phyloP scores from a whole-genome alignment of 2,113 vertebrate species.

The Papio anubis region DNA sequence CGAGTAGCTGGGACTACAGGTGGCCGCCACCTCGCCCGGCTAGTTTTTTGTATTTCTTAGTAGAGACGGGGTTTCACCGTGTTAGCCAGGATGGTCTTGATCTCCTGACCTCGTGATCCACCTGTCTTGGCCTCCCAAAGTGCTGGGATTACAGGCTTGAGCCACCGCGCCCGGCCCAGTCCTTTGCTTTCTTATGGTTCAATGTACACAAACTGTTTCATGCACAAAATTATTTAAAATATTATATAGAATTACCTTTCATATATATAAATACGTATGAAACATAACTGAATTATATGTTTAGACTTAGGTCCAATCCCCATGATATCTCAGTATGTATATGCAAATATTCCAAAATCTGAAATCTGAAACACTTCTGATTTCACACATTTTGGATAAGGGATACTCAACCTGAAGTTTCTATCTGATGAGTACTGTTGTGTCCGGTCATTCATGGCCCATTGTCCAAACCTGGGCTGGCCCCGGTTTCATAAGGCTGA shows the following conservation, averaged over 20 bases:
- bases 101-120: too few species aligned
- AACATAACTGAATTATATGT: not conserved
- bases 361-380: not conserved
- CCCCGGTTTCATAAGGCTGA: not conserved
- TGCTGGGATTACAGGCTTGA: too few species aligned
- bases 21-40: too few species aligned
- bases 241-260: not conserved
- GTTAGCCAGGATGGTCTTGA: too few species aligned
- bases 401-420: not conserved
- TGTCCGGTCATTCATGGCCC: not conserved
- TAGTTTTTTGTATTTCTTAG: too few species aligned
- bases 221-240: not conserved
- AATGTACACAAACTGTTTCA: not conserved
- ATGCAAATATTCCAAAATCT: not conserved
- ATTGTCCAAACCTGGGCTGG: not conserved
- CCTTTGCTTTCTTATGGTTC: not conserved
- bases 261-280: not conserved
- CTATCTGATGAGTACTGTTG: not conserved
- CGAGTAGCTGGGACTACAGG: too few species aligned
- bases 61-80: too few species aligned
- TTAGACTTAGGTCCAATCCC: not conserved
- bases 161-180: not conserved
- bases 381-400: not conserved
- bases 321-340: not conserved
- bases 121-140: too few species aligned